phyloP scores from a whole-genome alignment of 2,888 invertebrate species.

The Anoplius nigerrimus region DNA sequence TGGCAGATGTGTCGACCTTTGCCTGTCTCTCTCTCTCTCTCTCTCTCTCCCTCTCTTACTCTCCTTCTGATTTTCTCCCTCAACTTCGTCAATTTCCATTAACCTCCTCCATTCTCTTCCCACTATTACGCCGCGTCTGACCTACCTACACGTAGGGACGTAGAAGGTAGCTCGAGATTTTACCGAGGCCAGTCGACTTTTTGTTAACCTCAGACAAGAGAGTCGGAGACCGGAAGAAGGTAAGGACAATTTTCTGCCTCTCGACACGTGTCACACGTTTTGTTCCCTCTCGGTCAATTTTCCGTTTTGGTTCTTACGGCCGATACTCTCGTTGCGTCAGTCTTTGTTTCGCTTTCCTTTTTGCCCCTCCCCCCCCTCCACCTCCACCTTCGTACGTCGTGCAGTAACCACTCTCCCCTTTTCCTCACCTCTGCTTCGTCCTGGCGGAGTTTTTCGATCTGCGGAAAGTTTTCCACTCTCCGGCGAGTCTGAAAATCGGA shows the following conservation, averaged over 20 bases:
- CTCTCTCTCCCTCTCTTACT: neutral
- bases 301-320: too few species aligned
- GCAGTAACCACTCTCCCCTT: neutral
- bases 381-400: neutral
- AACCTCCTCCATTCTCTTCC: conserved; percentile 2
- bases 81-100: neutral
- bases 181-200: conserved; percentile 48
- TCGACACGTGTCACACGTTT: neutral
- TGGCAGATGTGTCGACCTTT: conserved; percentile 14
- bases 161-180: conserved; percentile 23
- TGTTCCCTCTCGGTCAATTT: too few species aligned
- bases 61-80: neutral
- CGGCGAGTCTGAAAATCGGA: conserved; percentile 39
- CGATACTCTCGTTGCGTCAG: neutral
- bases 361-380: neutral
- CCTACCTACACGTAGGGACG: neutral
- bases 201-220: conserved; percentile 30
- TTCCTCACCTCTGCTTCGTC: neutral
- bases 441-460: conserved; percentile 49
- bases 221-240: conserved; percentile 28
- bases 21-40: neutral
- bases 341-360: neutral
- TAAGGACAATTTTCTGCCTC: conserved; percentile 9
- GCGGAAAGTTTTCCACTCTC: conserved; percentile 47
- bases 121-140: conserved; percentile 1